Percentiles rank a stretch among this genome's conserved stretches.
Evolutionary conservation across 2,888 invertebrate species (phyloP).

Genomic region (Hyles lineata): DNA sequence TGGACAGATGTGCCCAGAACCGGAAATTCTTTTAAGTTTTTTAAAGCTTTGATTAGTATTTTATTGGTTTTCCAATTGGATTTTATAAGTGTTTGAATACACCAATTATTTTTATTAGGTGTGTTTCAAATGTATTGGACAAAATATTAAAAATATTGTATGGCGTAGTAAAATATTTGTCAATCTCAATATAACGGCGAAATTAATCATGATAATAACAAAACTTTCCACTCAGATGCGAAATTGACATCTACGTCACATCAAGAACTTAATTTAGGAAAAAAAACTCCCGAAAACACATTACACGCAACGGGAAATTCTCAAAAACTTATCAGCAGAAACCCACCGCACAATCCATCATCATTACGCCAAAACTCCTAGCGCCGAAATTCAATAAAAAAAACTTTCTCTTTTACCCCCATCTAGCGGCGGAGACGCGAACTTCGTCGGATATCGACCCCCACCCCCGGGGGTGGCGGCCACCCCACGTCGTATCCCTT

Average conservation of each 20-base stretch:
- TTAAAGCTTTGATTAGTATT: background rate
- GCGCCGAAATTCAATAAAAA: slow-evolving; percentile 82
- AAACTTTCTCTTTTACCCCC: slow-evolving; percentile 74
- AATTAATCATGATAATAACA: slow-evolving; percentile 24
- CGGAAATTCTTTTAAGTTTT: background rate
- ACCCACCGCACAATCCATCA: slow-evolving; percentile 82
- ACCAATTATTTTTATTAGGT: background rate
- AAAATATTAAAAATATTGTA: background rate
- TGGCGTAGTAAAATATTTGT: background rate
- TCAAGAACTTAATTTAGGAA: slow-evolving; percentile 69
- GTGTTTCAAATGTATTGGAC: background rate
- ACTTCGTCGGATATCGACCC: slow-evolving; percentile 59
- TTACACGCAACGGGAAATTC: slow-evolving; percentile 71
- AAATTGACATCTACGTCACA: slow-evolving; percentile 58
- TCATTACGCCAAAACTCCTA: slow-evolving; percentile 82
- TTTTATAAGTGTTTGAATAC: background rate
- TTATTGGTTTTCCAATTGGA: slow-evolving; percentile 3
- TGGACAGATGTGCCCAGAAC: background rate
- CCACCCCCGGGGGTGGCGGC: slow-evolving; percentile 66
- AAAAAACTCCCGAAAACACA: slow-evolving; percentile 72
- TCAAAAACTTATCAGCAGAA: slow-evolving; percentile 79
- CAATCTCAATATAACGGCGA: background rate
- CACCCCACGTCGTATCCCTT: slow-evolving; percentile 81
- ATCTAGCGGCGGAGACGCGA: slow-evolving; percentile 76
- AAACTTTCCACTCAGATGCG: slow-evolving; percentile 33